Evolutionary conservation across 2,797 vertebrate genomes (phyloP).

Genomic region (Spinus pinus): DNA sequence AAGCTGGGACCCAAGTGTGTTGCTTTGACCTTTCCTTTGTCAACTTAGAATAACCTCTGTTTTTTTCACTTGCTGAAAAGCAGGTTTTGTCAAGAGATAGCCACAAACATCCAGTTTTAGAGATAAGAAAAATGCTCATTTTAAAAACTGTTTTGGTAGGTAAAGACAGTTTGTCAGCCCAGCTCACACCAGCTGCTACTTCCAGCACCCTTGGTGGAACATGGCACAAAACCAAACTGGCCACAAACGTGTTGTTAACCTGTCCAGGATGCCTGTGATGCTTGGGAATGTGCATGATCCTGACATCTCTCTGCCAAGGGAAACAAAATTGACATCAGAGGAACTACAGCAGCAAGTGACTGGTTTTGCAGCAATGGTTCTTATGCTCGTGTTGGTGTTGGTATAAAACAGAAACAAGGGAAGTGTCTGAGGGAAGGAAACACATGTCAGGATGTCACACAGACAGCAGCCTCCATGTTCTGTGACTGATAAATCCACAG

Average conservation of each 20-base stretch:
- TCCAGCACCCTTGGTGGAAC: background rate
- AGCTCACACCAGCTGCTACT: background rate
- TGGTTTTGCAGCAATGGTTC: background rate
- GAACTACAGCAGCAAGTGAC: background rate
- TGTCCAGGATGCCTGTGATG: background rate
- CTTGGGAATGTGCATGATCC: rapidly evolving
- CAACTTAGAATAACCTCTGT: background rate
- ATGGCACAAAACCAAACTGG: background rate
- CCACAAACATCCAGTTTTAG: background rate
- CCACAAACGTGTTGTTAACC: rapidly evolving
- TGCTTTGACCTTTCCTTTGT: background rate
- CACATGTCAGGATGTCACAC: background rate
- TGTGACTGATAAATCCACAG: background rate
- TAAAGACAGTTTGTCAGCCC: background rate
- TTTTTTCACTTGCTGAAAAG: background rate
- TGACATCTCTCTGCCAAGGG: background rate
- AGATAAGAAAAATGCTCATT: background rate
- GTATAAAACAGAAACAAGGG: background rate
- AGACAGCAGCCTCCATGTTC: background rate
- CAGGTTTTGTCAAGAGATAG: background rate
- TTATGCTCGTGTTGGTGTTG: rapidly evolving
- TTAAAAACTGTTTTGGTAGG: background rate
- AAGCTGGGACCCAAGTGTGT: background rate
- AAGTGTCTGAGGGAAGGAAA: background rate
- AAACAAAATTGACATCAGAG: background rate